These are phyloP conservation scores for Iphiclides podalirius DNA, from an alignment of 2,888 invertebrate genomes.

Conservation along the genomic window DNA sequence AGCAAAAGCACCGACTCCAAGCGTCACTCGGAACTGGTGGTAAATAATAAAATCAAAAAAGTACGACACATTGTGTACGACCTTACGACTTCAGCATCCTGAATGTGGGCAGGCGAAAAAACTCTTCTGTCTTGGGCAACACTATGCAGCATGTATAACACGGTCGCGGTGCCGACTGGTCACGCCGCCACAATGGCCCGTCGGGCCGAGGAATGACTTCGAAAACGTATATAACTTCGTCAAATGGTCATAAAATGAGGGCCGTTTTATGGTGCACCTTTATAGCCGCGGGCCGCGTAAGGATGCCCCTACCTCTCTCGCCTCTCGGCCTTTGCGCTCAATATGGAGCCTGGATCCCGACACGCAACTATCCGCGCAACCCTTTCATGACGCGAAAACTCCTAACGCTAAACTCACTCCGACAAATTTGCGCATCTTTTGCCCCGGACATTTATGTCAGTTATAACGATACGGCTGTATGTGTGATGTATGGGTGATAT, in stretches of 20 bases:
- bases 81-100: background rate
- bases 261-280: conserved; percentile 75
- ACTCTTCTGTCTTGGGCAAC: conserved; percentile 42
- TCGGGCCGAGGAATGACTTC: conserved; percentile 66
- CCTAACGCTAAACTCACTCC: background rate
- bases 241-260: conserved; percentile 76
- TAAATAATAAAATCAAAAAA: conserved; percentile 30
- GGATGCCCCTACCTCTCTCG: no score
- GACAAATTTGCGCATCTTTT: background rate
- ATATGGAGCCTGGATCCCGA: conserved; percentile 9
- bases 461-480: no score
- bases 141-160: conserved; percentile 56
- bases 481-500: no score
- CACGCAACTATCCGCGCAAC: conserved; percentile 2
- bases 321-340: conserved; percentile 52
- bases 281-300: conserved; percentile 68
- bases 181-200: conserved; percentile 62
- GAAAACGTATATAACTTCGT: conserved; percentile 75
- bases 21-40: background rate
- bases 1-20: conserved; percentile 11
- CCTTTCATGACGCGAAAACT: background rate
- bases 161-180: conserved; percentile 50
- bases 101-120: conserved; percentile 31
- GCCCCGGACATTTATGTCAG: no score
- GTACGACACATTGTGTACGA: background rate